phyloP scores from a whole-genome alignment of 1,140 invertebrate genomes.

The Sminthurides bifidus region DNA sequence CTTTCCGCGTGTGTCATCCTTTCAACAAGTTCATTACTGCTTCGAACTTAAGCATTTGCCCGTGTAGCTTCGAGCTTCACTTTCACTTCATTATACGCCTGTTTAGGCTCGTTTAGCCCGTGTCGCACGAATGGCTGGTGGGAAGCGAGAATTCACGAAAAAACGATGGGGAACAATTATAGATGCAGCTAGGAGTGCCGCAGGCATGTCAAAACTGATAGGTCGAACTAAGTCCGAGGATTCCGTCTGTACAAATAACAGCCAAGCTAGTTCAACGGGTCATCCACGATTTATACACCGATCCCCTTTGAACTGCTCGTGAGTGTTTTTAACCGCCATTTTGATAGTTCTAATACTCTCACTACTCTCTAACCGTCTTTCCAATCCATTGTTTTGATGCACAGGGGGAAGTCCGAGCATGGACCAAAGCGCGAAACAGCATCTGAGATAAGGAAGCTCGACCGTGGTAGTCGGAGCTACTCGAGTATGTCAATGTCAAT shows the following conservation, averaged over 20 bases:
- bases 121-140: conserved; percentile 35
- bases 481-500: too few relatives aligned
- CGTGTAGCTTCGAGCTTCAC: not conserved
- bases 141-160: conserved; percentile 41
- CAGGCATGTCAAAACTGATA: conserved; percentile 58
- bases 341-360: not conserved
- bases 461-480: too few relatives aligned
- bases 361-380: not conserved
- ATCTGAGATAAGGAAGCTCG: too few relatives aligned
- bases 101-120: conserved; percentile 35
- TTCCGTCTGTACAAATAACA: conserved; percentile 60
- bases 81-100: not conserved
- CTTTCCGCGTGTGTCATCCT: too few relatives aligned
- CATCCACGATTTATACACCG: conserved; percentile 18
- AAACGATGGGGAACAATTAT: conserved; percentile 66
- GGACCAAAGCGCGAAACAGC: too few relatives aligned
- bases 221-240: conserved; percentile 64
- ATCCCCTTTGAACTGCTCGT: conserved; percentile 20
- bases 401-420: not conserved
- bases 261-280: conserved; percentile 34
- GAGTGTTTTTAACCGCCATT: not conserved
- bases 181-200: conserved; percentile 62
- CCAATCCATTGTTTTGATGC: not conserved
- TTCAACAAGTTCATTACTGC: too few relatives aligned
- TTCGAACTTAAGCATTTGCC: not conserved